Conservation (phyloP, 1,140 invertebrate species). For the Bactericera cockerelli region DNA sequence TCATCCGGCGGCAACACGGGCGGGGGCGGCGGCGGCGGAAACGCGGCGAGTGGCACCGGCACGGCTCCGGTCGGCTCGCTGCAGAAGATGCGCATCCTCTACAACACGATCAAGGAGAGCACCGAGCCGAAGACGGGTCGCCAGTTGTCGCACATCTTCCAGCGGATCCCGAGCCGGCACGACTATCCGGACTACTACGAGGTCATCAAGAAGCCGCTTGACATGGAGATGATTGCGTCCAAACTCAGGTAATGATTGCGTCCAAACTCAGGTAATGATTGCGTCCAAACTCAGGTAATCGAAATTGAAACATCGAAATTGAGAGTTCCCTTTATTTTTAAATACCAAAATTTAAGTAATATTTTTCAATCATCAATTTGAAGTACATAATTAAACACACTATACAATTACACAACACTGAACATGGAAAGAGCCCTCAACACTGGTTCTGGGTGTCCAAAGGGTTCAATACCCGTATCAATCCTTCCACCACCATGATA, state of each 20-base stretch:
- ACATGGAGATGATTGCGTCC: constrained; percentile 87
- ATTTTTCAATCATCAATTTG: neutral
- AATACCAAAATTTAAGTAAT: neutral
- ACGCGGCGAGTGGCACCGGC: too few relatives aligned
- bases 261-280: too few relatives aligned
- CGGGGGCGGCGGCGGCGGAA: too few relatives aligned
- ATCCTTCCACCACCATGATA: too few relatives aligned
- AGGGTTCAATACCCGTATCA: too few relatives aligned
- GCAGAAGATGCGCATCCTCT: constrained; percentile 71
- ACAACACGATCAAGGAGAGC: constrained; percentile 77
- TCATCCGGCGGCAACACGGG: too few relatives aligned
- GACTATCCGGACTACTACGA: constrained; percentile 98
- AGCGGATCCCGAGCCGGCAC: constrained; percentile 76
- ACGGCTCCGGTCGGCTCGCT: constrained; percentile 12
- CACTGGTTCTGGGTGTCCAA: too few relatives aligned
- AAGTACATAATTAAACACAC: too few relatives aligned
- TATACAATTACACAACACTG: too few relatives aligned
- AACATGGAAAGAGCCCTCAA: too few relatives aligned
- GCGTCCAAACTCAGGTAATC: too few relatives aligned
- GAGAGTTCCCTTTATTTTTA: too few relatives aligned
- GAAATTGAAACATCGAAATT: constrained; percentile 32
- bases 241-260: constrained; percentile 59
- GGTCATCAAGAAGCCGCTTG: constrained; percentile 92
- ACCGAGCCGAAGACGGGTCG: constrained; percentile 66
- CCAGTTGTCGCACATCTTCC: constrained; percentile 78